These are phyloP conservation scores for Dissostichus mawsoni DNA, from an alignment of 2,113 vertebrate species.

Conservation along the genomic window DNA sequence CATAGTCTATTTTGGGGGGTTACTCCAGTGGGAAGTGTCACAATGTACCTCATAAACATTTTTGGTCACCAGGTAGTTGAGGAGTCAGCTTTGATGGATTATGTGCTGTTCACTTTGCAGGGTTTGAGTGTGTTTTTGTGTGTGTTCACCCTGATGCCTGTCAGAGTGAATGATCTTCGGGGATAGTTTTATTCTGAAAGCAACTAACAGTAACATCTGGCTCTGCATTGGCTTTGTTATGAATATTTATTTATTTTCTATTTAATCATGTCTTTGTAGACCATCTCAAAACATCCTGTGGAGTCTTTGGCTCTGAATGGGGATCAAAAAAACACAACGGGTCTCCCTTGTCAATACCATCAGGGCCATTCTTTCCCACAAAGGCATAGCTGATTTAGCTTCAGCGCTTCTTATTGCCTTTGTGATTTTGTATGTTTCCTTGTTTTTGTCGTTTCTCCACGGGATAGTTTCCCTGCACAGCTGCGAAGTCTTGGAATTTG, in stretches of 20 bases:
- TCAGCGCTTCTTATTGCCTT: conserved; percentile 69
- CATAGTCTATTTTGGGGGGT: conserved; percentile 15
- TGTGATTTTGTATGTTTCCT: conserved; percentile 72
- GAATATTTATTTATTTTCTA: conserved; percentile 71
- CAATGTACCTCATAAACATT: conserved; percentile 22
- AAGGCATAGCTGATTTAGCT: conserved; percentile 77
- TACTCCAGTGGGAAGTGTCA: conserved; percentile 38
- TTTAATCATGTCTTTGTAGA: conserved; percentile 73
- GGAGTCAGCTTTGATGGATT: conserved; percentile 71
- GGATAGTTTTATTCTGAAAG: conserved; percentile 56
- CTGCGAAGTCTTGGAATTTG: conserved; percentile 75
- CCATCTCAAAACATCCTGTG: conserved; percentile 53
- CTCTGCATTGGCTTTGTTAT: conserved; percentile 53
- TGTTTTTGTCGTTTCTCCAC: conserved; percentile 69
- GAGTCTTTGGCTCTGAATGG: conserved; percentile 59
- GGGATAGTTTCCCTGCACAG: conserved; percentile 73
- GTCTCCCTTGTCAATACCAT: conserved; percentile 72
- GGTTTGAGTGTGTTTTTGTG: conserved; percentile 15
- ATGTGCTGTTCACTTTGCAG: conserved; percentile 38
- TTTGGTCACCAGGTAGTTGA: conserved; percentile 46
- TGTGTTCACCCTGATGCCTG: conserved; percentile 53
- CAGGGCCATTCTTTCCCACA: conserved; percentile 77
- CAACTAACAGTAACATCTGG: conserved; percentile 75
- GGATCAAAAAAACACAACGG: conserved; percentile 65
- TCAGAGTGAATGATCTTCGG: conserved; percentile 64